phyloP scores from a whole-genome alignment of 2,888 invertebrate species.

The Pristionchus japonicus region DNA sequence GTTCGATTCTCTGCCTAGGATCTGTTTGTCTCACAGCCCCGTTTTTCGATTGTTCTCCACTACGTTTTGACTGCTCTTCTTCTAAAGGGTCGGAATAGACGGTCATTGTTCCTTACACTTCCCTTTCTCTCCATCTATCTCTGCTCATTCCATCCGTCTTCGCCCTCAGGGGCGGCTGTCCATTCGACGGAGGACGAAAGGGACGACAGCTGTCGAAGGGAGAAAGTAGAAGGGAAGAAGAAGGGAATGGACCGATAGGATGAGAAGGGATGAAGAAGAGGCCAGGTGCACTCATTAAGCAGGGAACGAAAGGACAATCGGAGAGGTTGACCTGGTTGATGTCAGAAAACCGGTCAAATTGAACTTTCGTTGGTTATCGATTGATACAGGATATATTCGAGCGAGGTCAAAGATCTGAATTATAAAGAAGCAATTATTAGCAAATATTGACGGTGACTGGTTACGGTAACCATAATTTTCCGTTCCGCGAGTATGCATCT shows the following conservation, averaged over 20 bases:
- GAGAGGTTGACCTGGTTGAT: too few relatives aligned
- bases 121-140: neutral
- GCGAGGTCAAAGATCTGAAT: too few relatives aligned
- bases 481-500: neutral
- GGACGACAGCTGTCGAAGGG: neutral
- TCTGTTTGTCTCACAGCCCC: neutral
- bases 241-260: neutral
- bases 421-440: neutral
- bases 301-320: neutral
- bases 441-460: neutral
- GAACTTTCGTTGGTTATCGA: too few relatives aligned
- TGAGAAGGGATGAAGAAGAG: neutral
- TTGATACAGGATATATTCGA: too few relatives aligned
- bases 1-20: neutral
- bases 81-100: neutral
- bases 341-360: neutral
- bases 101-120: slow-evolving; percentile 1
- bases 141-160: neutral
- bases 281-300: neutral
- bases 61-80: neutral
- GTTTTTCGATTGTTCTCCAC: neutral
- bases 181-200: neutral
- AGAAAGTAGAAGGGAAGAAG: neutral
- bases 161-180: slow-evolving; percentile 2
- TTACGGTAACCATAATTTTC: neutral